Evolutionary conservation across 1,140 invertebrate species (phyloP), one percentile per base, ranked within the genome.

Genomic region (Drosophila bocqueti): DNA sequence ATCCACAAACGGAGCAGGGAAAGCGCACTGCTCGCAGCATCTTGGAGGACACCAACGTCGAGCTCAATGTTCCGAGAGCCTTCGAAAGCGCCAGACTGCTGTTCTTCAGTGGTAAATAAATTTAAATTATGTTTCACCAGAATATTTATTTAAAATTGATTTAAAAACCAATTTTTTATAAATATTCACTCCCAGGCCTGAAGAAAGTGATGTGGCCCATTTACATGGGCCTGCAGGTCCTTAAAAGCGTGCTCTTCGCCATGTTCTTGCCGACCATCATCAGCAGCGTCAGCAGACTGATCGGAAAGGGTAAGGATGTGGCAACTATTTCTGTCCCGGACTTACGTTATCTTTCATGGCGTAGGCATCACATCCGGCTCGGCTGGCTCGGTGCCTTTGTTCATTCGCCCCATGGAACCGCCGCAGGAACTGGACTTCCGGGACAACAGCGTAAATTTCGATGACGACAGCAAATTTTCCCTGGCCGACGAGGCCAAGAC

Each of bases 201-300:
- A 97, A 97, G 93, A 97, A 97, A 91, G 93, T 97, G 58, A 94
- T 97, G 83, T 93, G 97, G 80, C 96, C 96, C 5, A 92, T 97
- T 18, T 94, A 97, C 66, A 95, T 97, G 78, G 96, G 96, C 2
- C 95, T 95, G 4, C 96, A 97, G 93, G 94, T 97, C 18, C 94
- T 97, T 72, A 97, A 97, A 93, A 96, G 96, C 21, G 94, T 97
- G 13, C 93, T 97, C 8, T 94, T 97, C 6, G 96, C 96, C 10
- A 95, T 97, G 92, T 97, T 97, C 93, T 93, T 97, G 80, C 97
- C 97, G 2, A 96, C 96, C 60, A 96, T 97, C 47, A 94, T 97
- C 59, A 96, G 96, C 54, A 96, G 96, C 79, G 94, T 97, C 57
- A 96, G 96, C 54, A 97, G 97, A 93, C 95, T 97, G 47, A 95